Conservation (phyloP, 2,113 vertebrate species). For the Thermophis baileyi region DNA sequence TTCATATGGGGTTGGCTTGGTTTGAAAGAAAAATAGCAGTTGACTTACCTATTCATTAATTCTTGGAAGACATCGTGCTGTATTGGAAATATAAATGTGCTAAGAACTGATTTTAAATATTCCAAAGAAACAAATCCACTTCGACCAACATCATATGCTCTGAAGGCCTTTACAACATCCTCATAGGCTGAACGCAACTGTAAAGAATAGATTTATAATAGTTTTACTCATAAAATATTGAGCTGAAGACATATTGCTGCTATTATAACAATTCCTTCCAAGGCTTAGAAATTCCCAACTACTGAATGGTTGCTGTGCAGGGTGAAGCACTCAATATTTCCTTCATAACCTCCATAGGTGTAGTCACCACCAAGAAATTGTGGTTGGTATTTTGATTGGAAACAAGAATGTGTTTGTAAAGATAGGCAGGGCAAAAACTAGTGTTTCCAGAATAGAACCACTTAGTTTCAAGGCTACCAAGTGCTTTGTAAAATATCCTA, state of each 20-base stretch:
- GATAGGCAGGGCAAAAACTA: neutral
- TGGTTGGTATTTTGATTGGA: neutral
- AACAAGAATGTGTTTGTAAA: neutral
- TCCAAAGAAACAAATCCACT: slow-evolving; percentile 69
- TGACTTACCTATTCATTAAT: slow-evolving; percentile 75
- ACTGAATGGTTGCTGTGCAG: slow-evolving; percentile 45
- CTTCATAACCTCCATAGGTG: slow-evolving; percentile 60
- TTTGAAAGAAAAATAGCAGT: slow-evolving; percentile 46
- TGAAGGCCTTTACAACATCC: slow-evolving; percentile 65
- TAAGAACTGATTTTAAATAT: slow-evolving; percentile 73
- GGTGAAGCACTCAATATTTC: slow-evolving; percentile 62
- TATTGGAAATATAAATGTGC: slow-evolving; percentile 71
- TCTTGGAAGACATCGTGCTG: slow-evolving; percentile 69
- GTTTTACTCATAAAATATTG: slow-evolving; percentile 37
- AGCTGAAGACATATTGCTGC: slow-evolving; percentile 21
- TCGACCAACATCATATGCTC: slow-evolving; percentile 65
- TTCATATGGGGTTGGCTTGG: slow-evolving; percentile 30
- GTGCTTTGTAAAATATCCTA: neutral
- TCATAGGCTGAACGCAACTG: slow-evolving; percentile 51
- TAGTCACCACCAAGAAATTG: slow-evolving; percentile 21
- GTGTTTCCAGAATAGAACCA: neutral
- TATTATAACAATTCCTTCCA: slow-evolving; percentile 40
- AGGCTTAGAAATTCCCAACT: slow-evolving; percentile 30
- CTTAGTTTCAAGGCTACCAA: neutral
- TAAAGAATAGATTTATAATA: slow-evolving; percentile 41